A percentile compares a stretch with the other conserved stretches of the same genome.
Conservation (phyloP, 2,797 vertebrate species). For the Hemitrygon akajei region DNA sequence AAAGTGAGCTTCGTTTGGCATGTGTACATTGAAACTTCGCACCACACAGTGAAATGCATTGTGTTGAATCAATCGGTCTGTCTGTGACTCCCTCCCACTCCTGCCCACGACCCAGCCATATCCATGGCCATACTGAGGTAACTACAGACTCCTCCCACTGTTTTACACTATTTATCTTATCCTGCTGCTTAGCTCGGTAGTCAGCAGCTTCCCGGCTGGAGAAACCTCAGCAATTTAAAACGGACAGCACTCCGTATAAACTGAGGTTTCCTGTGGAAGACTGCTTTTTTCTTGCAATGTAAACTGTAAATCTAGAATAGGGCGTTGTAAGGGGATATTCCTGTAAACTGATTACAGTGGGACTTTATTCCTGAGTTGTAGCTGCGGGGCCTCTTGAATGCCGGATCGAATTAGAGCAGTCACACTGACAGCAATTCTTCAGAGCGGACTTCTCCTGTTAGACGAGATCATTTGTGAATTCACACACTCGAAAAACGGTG, state of each 20-base stretch:
- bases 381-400: neutral
- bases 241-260: neutral
- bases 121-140: neutral
- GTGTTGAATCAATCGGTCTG: no score
- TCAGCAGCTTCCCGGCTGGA: neutral
- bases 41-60: no score
- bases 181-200: neutral
- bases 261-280: neutral
- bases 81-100: neutral
- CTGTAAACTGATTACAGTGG: neutral
- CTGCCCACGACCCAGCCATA: neutral
- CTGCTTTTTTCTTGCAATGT: neutral
- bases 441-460: neutral
- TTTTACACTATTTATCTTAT: neutral
- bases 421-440: neutral
- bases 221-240: neutral
- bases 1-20: no score
- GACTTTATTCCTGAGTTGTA: neutral
- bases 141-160: slow-evolving; percentile 12
- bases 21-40: no score
- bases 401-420: neutral
- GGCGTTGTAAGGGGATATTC: neutral
- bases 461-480: neutral
- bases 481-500: neutral
- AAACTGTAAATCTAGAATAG: neutral